Conservation (phyloP, 2,113 vertebrate species). For the Bos indicus region DNA sequence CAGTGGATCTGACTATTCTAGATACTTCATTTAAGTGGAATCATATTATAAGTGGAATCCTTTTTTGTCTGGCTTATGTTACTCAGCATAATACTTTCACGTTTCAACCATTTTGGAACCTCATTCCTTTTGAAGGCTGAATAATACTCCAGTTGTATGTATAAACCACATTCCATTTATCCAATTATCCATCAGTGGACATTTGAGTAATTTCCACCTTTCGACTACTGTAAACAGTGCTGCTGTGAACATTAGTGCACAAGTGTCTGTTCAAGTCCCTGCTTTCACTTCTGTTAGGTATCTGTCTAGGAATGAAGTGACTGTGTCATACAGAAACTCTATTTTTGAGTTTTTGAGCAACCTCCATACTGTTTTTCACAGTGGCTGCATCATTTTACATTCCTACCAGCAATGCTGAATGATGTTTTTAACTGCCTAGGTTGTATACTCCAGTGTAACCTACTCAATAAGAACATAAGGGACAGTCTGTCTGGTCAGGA, state of each 20-base stretch:
- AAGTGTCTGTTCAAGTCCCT: background rate
- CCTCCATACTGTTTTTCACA: background rate
- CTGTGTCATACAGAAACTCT: background rate
- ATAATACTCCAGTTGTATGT: background rate
- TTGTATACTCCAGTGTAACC: background rate
- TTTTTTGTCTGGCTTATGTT: background rate
- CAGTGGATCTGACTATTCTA: background rate
- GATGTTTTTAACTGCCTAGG: background rate
- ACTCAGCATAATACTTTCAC: background rate
- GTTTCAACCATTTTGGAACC: background rate
- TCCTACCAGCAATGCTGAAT: background rate
- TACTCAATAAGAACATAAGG: background rate
- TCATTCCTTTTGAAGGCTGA: background rate
- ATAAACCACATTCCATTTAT: background rate
- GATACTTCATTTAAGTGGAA: background rate
- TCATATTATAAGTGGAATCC: background rate
- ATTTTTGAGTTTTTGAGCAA: background rate
- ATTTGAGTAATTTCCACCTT: background rate
- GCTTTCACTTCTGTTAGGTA: background rate
- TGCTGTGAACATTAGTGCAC: fast-evolving
- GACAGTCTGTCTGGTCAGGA: background rate
- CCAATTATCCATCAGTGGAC: background rate
- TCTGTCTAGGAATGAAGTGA: background rate
- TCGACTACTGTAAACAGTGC: background rate
- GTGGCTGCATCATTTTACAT: background rate